phyloP scores from a whole-genome alignment of 2,888 invertebrate genomes.

The Creontiades dilutus region DNA sequence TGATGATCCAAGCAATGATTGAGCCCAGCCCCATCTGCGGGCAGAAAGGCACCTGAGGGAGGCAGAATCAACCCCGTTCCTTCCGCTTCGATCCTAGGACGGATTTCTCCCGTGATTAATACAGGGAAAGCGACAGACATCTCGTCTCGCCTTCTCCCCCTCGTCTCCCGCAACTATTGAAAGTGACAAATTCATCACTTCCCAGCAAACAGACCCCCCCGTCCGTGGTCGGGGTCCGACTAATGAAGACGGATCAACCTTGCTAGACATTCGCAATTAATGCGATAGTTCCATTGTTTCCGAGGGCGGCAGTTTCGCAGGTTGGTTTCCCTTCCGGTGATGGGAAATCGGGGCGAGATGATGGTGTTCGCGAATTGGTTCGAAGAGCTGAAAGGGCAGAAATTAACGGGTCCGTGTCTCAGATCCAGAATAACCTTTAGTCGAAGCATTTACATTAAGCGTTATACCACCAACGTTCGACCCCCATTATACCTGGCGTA shows the following conservation, averaged over 20 bases:
- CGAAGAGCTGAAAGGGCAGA: constrained; percentile 12
- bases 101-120: constrained; percentile 59
- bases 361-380: not conserved
- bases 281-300: constrained; percentile 61
- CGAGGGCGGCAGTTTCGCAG: not conserved
- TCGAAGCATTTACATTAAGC: too few species aligned
- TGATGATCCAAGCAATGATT: constrained; percentile 13
- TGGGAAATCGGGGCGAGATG: not conserved
- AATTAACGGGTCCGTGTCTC: constrained; percentile 2
- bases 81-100: not conserved
- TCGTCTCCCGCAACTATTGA: constrained; percentile 45
- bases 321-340: not conserved
- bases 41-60: not conserved
- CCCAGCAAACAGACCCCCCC: constrained; percentile 46
- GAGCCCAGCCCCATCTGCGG: not conserved
- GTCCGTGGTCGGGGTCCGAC: not conserved
- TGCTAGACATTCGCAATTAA: constrained; percentile 64
- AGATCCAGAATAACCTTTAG: too few species aligned
- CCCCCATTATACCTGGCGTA: too few species aligned
- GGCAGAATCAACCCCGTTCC: not conserved
- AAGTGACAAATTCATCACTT: constrained; percentile 68
- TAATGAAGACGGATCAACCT: constrained; percentile 69
- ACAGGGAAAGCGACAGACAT: constrained; percentile 46
- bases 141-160: too few species aligned
- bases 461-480: too few species aligned